These are phyloP conservation scores for Metopolophium dirhodum DNA, from an alignment of 1,140 invertebrate genomes.

Conservation along the genomic window DNA sequence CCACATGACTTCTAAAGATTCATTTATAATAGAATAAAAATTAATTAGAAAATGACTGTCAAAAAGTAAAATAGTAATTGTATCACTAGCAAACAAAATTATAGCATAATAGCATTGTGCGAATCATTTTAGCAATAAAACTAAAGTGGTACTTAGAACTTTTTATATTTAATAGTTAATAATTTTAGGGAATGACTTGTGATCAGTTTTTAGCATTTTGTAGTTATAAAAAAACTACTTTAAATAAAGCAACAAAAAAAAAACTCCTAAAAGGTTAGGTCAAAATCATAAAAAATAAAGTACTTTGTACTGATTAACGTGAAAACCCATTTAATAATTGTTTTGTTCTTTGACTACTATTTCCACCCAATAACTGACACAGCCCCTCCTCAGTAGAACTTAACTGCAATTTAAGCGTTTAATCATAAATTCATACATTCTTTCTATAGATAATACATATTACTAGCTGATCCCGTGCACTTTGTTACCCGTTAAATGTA, in stretches of 20 bases:
- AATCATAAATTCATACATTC: not conserved
- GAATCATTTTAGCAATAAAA: no score
- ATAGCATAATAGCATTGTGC: no score
- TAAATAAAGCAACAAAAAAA: not conserved
- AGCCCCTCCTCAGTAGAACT: not conserved
- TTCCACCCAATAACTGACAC: not conserved
- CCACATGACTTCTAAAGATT: conserved; percentile 50
- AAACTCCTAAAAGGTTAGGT: not conserved
- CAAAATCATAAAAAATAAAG: no score
- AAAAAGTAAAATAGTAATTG: not conserved
- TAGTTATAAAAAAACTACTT: not conserved
- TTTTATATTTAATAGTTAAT: no score
- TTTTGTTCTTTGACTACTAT: not conserved
- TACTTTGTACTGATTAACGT: not conserved
- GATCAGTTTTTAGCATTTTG: no score
- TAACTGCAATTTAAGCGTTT: not conserved
- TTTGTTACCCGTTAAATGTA: no score
- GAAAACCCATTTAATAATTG: not conserved
- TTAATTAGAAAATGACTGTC: not conserved
- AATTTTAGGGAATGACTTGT: no score
- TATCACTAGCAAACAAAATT: no score
- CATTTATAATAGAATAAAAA: conserved; percentile 28
- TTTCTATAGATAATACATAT: not conserved
- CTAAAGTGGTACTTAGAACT: no score
- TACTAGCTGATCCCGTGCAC: no score